phyloP scores from a whole-genome alignment of 2,797 vertebrate genomes.

The Rhyacichthys aspro region DNA sequence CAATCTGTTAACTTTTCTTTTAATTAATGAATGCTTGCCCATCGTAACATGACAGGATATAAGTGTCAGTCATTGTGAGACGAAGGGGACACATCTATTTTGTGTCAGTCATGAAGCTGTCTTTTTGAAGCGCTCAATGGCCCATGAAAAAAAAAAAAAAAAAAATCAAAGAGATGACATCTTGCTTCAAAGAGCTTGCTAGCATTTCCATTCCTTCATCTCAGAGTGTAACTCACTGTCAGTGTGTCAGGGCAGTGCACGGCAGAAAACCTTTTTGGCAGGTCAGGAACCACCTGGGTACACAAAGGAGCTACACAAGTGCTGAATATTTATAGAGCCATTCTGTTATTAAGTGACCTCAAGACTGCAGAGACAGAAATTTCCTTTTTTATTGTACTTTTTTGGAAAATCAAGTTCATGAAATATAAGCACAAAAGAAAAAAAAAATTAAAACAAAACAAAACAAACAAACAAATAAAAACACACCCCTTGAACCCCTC shows the following conservation, averaged over 20 bases:
- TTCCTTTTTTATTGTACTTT: background rate
- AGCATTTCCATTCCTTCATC: slow-evolving; percentile 36
- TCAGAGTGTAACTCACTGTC: slow-evolving; percentile 51
- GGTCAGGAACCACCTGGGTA: slow-evolving; percentile 25
- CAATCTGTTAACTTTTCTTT: slow-evolving; percentile 17
- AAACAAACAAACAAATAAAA: no score
- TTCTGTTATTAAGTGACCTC: slow-evolving; percentile 3
- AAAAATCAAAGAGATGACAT: slow-evolving; percentile 28
- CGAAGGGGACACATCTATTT: slow-evolving; percentile 38
- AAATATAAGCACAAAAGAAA: slow-evolving; percentile 8
- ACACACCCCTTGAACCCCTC: no score
- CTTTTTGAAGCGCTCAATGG: slow-evolving; percentile 41
- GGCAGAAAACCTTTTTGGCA: slow-evolving; percentile 25
- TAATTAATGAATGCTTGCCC: slow-evolving; percentile 43
- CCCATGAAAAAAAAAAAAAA: slow-evolving; percentile 14
- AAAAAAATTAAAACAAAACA: no score
- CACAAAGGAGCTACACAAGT: slow-evolving; percentile 1
- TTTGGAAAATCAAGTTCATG: slow-evolving; percentile 1
- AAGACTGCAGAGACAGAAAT: background rate
- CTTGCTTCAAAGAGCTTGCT: slow-evolving; percentile 31
- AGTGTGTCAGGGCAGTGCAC: slow-evolving; percentile 41
- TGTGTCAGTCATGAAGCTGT: slow-evolving; percentile 45
- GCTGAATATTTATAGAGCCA: slow-evolving; percentile 15
- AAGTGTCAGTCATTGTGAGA: slow-evolving; percentile 53
- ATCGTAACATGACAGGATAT: slow-evolving; percentile 46